Conservation (phyloP, 1,140 invertebrate genomes). For the Physella acuta region DNA sequence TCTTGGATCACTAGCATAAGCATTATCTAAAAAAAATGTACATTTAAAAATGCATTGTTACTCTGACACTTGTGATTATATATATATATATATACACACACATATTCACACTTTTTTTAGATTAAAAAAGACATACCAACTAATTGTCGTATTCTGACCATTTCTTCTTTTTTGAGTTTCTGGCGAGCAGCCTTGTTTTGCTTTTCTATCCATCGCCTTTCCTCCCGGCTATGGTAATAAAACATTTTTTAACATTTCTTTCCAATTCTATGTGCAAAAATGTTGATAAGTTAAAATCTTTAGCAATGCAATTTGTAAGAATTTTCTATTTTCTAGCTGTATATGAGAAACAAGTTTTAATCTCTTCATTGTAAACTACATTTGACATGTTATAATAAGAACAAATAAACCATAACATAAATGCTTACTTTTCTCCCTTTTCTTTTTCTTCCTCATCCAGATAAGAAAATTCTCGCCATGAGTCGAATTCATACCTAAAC, state of each 20-base stretch:
- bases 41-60: neutral
- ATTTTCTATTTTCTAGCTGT: no score
- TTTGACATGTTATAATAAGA: no score
- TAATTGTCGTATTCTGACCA: slow-evolving; percentile 80
- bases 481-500: slow-evolving; percentile 97
- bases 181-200: slow-evolving; percentile 89
- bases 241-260: no score
- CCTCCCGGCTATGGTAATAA: slow-evolving; percentile 71
- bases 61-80: neutral
- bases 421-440: slow-evolving; percentile 77
- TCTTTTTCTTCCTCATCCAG: slow-evolving; percentile 98
- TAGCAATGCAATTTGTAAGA: no score
- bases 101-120: no score
- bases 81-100: no score
- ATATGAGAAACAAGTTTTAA: no score
- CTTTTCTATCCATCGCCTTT: slow-evolving; percentile 95
- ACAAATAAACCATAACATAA: no score
- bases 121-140: slow-evolving; percentile 64
- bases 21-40: slow-evolving; percentile 70
- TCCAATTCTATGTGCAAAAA: no score
- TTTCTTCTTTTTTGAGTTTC: slow-evolving; percentile 95
- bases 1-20: slow-evolving; percentile 90
- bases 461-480: slow-evolving; percentile 99
- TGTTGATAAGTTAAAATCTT: no score
- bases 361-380: no score